phyloP scores from a whole-genome alignment of 2,797 vertebrate species.

The Enteromius mattozi region DNA sequence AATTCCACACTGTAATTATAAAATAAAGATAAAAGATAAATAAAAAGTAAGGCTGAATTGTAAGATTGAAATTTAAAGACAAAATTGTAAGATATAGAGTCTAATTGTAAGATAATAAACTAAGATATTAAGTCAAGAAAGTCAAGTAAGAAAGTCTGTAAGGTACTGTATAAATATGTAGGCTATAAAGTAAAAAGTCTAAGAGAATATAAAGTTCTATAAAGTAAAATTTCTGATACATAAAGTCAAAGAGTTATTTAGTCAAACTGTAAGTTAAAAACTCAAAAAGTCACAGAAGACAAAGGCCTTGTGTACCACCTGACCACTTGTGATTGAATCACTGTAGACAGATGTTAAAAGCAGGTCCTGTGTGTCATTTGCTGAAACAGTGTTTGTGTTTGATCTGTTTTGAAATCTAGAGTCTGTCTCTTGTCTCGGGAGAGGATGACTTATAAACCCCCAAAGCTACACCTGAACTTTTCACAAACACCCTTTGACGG shows the following conservation, averaged over 20 bases:
- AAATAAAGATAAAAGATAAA: neutral
- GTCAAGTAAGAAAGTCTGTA: neutral
- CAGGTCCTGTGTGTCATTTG: neutral
- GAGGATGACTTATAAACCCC: slow-evolving; percentile 3
- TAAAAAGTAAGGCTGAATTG: neutral
- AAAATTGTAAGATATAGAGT: neutral
- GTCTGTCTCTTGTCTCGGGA: slow-evolving; percentile 1
- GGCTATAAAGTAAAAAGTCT: neutral
- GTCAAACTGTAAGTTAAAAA: neutral
- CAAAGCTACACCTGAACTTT: slow-evolving; percentile 30
- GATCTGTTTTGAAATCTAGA: slow-evolving; percentile 21
- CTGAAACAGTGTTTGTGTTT: neutral
- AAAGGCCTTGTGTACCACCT: neutral
- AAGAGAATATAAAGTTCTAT: neutral
- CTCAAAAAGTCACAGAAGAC: neutral
- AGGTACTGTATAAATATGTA: neutral
- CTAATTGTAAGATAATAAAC: neutral
- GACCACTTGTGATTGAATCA: neutral
- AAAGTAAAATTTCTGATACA: neutral
- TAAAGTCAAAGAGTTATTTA: neutral
- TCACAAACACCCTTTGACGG: slow-evolving; percentile 17
- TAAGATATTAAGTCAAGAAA: neutral
- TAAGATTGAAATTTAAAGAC: neutral
- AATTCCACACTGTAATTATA: neutral
- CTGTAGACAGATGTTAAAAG: slow-evolving; percentile 19